phyloP scores from a whole-genome alignment of 1,140 invertebrate genomes.

The Steinernema feltiae region DNA sequence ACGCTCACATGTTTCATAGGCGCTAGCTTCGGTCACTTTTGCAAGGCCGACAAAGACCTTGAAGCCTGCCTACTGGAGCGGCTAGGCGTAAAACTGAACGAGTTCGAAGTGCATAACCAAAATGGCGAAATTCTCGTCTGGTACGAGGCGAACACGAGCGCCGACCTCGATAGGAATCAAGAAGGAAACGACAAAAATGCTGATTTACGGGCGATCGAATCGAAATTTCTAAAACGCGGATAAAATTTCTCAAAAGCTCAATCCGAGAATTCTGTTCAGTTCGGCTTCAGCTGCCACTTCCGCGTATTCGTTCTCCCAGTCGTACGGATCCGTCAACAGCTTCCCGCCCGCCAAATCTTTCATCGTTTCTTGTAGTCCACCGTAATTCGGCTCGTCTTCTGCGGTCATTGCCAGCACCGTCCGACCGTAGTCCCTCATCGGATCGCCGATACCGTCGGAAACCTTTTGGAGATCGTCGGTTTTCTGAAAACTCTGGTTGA shows the following conservation, averaged over 20 bases:
- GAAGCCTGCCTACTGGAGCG: background rate
- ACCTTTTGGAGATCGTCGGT: slow-evolving; percentile 35
- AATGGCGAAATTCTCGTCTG: too few relatives aligned
- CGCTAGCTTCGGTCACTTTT: background rate
- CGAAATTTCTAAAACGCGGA: background rate
- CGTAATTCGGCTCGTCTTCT: slow-evolving; percentile 40
- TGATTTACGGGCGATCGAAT: background rate
- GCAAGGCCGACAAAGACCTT: background rate
- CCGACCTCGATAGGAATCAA: too few relatives aligned
- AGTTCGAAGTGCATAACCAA: slow-evolving; percentile 5
- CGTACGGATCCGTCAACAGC: slow-evolving; percentile 31
- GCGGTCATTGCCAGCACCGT: slow-evolving; percentile 29
- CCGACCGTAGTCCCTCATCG: slow-evolving; percentile 30
- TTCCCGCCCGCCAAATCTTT: slow-evolving; percentile 22
- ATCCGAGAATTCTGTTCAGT: slow-evolving; percentile 23
- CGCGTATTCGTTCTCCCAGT: slow-evolving; percentile 46
- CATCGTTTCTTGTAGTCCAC: slow-evolving; percentile 33
- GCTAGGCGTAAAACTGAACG: background rate
- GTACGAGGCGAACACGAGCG: too few relatives aligned
- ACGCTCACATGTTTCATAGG: background rate
- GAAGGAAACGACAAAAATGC: too few relatives aligned
- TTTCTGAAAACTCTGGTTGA: slow-evolving; percentile 21
- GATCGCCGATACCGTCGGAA: slow-evolving; percentile 26
- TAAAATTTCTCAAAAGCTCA: background rate
- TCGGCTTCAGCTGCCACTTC: slow-evolving; percentile 32